phyloP scores from a whole-genome alignment of 23 tunicate species.

The Trididemnum nubilum region DNA sequence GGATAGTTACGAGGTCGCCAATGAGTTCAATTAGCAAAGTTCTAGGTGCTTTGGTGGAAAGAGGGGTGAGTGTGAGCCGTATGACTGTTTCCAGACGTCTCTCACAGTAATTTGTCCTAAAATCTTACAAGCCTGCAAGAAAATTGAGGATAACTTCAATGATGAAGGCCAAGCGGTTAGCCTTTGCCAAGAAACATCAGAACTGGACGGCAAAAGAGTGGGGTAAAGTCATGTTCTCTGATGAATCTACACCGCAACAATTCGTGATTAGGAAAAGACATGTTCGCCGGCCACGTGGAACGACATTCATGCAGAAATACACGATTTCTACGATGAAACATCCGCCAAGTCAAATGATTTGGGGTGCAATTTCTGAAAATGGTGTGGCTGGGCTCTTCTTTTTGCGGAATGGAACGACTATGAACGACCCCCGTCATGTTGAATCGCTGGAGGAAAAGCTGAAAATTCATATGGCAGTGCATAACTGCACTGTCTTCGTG shows the following conservation, averaged over 20 bases:
- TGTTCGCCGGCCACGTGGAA: constrained; percentile 34
- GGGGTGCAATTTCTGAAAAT: constrained; percentile 23
- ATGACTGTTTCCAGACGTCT: constrained; percentile 17
- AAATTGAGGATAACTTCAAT: constrained; percentile 19
- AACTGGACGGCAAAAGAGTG: constrained; percentile 21
- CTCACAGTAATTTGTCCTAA: background rate
- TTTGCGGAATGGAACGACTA: constrained; percentile 23
- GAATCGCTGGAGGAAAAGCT: constrained; percentile 18
- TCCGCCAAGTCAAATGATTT: constrained; percentile 32
- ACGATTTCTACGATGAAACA: constrained; percentile 30
- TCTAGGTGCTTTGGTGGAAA: background rate
- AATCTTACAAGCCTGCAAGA: constrained; percentile 27
- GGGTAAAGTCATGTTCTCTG: constrained; percentile 25
- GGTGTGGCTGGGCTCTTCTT: constrained; percentile 17
- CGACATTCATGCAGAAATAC: constrained; percentile 14
- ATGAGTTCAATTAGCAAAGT: constrained; percentile 4
- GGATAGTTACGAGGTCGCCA: background rate
- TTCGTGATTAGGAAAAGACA: constrained; percentile 10
- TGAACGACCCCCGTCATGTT: constrained; percentile 26
- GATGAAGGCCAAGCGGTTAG: constrained; percentile 18
- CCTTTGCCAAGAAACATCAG: constrained; percentile 18
- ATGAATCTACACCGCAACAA: constrained; percentile 32
- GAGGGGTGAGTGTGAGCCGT: background rate
- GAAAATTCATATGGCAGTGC: constrained; percentile 22
- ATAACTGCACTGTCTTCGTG: constrained; percentile 25